phyloP scores from a whole-genome alignment of 1,140 invertebrate genomes.

The Aphidius ervi region DNA sequence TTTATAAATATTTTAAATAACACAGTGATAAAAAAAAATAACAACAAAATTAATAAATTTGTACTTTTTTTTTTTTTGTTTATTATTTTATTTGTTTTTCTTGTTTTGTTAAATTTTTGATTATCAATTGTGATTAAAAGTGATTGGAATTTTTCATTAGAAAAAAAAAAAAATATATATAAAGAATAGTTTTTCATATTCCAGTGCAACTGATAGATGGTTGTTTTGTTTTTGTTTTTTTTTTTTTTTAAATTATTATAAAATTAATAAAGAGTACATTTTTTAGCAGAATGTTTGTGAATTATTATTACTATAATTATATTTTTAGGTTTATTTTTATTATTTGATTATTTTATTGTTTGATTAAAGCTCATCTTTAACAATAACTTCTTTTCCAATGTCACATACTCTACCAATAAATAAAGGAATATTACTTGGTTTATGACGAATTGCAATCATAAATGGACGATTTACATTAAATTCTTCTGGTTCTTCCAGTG shows the following conservation, averaged over 20 bases:
- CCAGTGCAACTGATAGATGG: neutral
- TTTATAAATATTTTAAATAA: neutral
- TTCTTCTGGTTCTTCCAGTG: constrained; percentile 19
- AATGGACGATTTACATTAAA: constrained; percentile 45
- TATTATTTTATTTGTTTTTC: too few species aligned
- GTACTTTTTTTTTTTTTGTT: too few species aligned
- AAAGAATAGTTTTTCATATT: too few species aligned
- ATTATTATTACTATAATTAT: too few species aligned
- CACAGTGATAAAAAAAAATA: neutral
- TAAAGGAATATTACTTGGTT: constrained; percentile 36
- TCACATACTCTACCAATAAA: constrained; percentile 41
- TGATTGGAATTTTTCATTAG: too few species aligned
- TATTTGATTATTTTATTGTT: constrained; percentile 8
- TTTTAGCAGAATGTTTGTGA: neutral
- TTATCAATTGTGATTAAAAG: too few species aligned
- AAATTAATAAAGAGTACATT: neutral
- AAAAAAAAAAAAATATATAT: too few species aligned
- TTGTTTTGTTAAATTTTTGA: too few species aligned
- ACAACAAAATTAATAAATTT: neutral
- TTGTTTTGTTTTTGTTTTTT: neutral
- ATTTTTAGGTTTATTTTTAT: neutral
- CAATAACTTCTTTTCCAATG: constrained; percentile 21
- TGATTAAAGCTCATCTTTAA: constrained; percentile 42
- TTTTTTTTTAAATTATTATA: neutral
- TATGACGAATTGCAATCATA: constrained; percentile 40